Percentiles rank a stretch among this genome's conserved stretches.
Evolutionary conservation across 2,113 vertebrate species (phyloP).

Genomic region (Pedionomus torquatus): DNA sequence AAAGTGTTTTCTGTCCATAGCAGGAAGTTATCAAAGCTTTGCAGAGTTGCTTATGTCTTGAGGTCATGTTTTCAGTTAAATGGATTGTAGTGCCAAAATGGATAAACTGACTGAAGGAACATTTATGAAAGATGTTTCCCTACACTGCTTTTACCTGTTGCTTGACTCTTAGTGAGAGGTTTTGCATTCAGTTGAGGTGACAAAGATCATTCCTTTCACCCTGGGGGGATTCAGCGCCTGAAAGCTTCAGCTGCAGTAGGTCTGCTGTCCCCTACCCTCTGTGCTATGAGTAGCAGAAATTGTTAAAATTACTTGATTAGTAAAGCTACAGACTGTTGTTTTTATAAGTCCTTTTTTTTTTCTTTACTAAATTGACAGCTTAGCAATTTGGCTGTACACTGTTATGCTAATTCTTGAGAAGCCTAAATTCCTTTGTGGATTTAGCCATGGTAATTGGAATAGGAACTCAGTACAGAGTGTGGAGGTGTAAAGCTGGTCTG

Average conservation of each 20-base stretch:
- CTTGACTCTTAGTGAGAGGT: neutral
- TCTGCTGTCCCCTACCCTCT: neutral
- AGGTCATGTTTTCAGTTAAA: neutral
- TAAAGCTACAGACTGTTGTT: neutral
- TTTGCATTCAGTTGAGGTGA: neutral
- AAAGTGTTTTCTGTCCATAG: neutral
- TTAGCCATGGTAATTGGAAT: conserved; percentile 37
- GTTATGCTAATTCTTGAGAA: conserved; percentile 32
- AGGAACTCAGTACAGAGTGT: neutral
- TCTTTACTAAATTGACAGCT: neutral
- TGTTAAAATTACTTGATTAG: neutral
- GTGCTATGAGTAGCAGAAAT: neutral
- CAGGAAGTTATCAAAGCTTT: neutral
- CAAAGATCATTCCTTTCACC: neutral
- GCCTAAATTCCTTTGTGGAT: conserved; percentile 43
- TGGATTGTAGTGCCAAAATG: neutral
- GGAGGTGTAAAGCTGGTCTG: conserved; percentile 29
- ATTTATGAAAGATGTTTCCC: neutral
- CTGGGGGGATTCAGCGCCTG: neutral
- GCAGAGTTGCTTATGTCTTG: neutral
- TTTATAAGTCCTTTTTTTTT: neutral
- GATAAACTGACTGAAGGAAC: neutral
- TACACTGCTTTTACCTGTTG: neutral
- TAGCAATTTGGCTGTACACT: neutral
- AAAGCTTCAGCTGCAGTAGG: neutral